Base-by-base conservation (phyloP, 2,113 vertebrate species). In the Odontophorus gujanensis region DNA sequence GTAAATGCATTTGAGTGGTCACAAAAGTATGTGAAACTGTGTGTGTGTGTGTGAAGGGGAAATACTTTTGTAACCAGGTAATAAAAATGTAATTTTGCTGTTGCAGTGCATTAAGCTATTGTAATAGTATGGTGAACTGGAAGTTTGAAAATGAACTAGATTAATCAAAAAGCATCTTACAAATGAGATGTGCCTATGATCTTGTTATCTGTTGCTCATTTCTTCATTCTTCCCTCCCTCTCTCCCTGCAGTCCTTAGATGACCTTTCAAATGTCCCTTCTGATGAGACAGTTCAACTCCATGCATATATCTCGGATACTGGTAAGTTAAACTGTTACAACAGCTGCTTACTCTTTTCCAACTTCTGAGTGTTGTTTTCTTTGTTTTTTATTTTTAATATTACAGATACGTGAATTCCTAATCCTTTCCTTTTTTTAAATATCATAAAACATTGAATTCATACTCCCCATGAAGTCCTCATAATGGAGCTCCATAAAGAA, bases 291-390 rank as follows among this genome's bases (percentile, higher is more conserved):
- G 81, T 98, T 95, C 99, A 99, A 85, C 98, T 99, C 40, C 98
- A 99, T 66, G 99, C 99, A 45, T 99, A 98, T 88, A 99, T 99
- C 97, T 99, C 99, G n/a, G 99, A 99, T 94, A 99, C 99, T 61
- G 99, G 99, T 99, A 98, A 96, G 98, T 93, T 32, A 80, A 78
- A 94, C 67, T 77, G 4, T 79, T 83, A 21, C 2, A 4, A 51
- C 66, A 24, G 16, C 30, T 92, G n/a, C 32, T 79, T 66, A 43
- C 6, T 69, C 74, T 81, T 59, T 69, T 76, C 47, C 68, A 21
- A 63, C 18, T 40, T 69, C 66, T 42, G 22, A 53, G 26, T 26
- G 50, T 14, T 26, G 50, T 14, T 14, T 51, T 77, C 80, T 90
- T 81, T 20, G 55, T 86, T 89, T 77, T 11, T 24, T 25, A 43